Percentiles rank a stretch among this genome's conserved stretches.
Conservation (phyloP, 2,113 vertebrate genomes). For the Myotis davidii region DNA sequence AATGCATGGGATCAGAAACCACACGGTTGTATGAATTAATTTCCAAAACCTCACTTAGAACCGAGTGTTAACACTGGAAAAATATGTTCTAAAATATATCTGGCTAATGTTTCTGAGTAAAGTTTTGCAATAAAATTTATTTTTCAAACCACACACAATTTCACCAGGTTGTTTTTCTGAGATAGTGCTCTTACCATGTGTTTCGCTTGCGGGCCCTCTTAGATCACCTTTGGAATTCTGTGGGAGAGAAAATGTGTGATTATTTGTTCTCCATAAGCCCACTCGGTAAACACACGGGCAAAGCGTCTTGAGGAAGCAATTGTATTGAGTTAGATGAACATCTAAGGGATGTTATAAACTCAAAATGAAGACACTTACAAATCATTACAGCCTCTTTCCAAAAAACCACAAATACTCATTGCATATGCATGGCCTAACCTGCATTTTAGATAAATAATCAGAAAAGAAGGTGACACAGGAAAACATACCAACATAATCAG, state of each 20-base stretch:
- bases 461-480: constrained; percentile 24
- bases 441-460: constrained; percentile 57
- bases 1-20: not conserved
- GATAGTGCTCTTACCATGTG: not conserved
- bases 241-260: constrained; percentile 10
- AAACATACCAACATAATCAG: not conserved
- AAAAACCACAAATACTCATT: constrained; percentile 47
- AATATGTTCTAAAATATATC: constrained; percentile 30
- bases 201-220: not conserved
- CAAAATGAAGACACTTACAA: constrained; percentile 39
- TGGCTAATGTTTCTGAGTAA: not conserved
- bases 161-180: not conserved
- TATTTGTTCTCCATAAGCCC: not conserved
- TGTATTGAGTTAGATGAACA: constrained; percentile 29
- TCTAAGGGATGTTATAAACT: not conserved
- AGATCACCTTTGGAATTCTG: constrained; percentile 17
- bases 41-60: constrained; percentile 22
- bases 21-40: not conserved
- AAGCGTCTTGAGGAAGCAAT: not conserved
- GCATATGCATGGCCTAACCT: constrained; percentile 27
- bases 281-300: not conserved
- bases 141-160: not conserved
- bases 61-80: constrained; percentile 25
- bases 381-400: constrained; percentile 12
- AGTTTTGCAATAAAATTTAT: not conserved